Percentiles rank a stretch among this genome's conserved stretches.
Conservation (phyloP, 2,797 vertebrate species). For the Diceros bicornis region DNA sequence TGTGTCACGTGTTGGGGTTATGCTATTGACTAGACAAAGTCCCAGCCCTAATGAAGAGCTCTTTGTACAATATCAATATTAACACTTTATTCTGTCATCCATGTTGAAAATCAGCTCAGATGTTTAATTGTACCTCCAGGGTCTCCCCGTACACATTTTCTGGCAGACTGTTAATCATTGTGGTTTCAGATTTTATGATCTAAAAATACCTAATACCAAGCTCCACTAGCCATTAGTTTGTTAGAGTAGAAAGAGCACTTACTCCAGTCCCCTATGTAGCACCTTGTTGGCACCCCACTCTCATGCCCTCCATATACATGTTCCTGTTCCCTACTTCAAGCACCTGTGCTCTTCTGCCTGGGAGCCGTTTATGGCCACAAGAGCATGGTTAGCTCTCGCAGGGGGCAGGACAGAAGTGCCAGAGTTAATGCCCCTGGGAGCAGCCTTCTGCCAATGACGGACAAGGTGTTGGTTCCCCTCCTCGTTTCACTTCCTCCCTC, state of each 20-base stretch:
- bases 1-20: not conserved
- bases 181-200: not conserved
- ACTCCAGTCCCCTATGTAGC: not conserved
- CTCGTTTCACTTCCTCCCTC: constrained; percentile 38
- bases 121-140: constrained; percentile 30
- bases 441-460: not conserved
- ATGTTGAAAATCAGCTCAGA: constrained; percentile 18
- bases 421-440: not conserved
- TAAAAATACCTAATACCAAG: constrained; percentile 35
- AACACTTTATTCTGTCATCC: not conserved
- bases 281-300: not conserved
- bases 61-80: not conserved
- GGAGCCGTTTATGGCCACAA: not conserved
- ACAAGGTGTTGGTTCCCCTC: not conserved
- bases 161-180: not conserved
- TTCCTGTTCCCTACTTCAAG: not conserved
- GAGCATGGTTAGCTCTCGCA: not conserved
- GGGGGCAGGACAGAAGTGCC: not conserved
- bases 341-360: not conserved
- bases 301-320: not conserved
- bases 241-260: not conserved
- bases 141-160: not conserved
- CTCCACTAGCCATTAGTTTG: not conserved
- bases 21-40: not conserved
- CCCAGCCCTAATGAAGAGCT: not conserved